Evolutionary conservation across 92 coral and sea anemone genomes (phyloP).

Genomic region (Chrysogorgia sp.): DNA sequence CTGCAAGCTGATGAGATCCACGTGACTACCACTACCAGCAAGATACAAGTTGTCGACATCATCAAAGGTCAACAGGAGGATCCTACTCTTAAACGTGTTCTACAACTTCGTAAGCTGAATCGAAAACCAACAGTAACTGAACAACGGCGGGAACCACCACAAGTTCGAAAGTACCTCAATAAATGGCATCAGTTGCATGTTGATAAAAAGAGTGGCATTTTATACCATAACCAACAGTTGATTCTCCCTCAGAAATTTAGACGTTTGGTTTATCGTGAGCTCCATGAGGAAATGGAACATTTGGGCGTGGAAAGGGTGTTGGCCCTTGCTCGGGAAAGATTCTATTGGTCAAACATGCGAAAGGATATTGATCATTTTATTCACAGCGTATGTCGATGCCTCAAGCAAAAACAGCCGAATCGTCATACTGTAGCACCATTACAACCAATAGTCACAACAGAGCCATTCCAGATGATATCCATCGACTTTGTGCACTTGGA

Average conservation of each 20-base stretch:
- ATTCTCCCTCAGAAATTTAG: constrained; percentile 50
- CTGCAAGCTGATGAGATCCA: not conserved
- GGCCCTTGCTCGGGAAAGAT: constrained; percentile 21
- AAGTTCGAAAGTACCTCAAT: constrained; percentile 56
- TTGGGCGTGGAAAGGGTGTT: constrained; percentile 50
- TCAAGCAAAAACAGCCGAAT: constrained; percentile 55
- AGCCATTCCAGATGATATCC: constrained; percentile 50
- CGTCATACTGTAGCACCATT: constrained; percentile 38
- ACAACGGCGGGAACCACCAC: constrained; percentile 49
- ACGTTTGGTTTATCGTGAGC: constrained; percentile 51
- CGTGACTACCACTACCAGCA: not conserved
- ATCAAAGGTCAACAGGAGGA: constrained; percentile 25
- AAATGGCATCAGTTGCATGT: constrained; percentile 58
- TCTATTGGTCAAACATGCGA: constrained; percentile 43
- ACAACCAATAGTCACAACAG: constrained; percentile 39
- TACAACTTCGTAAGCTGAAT: constrained; percentile 41
- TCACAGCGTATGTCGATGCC: constrained; percentile 44
- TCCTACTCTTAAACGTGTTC: constrained; percentile 47
- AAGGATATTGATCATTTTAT: constrained; percentile 45
- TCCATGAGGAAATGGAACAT: constrained; percentile 64
- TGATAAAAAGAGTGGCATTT: constrained; percentile 35
- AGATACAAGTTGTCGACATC: constrained; percentile 8
- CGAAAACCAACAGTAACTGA: constrained; percentile 42
- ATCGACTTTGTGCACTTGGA: constrained; percentile 55
- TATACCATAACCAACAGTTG: constrained; percentile 47